These are phyloP conservation scores for Parazoanthus darwini DNA, from an alignment of 92 coral and sea anemone species.

Conservation along the genomic window DNA sequence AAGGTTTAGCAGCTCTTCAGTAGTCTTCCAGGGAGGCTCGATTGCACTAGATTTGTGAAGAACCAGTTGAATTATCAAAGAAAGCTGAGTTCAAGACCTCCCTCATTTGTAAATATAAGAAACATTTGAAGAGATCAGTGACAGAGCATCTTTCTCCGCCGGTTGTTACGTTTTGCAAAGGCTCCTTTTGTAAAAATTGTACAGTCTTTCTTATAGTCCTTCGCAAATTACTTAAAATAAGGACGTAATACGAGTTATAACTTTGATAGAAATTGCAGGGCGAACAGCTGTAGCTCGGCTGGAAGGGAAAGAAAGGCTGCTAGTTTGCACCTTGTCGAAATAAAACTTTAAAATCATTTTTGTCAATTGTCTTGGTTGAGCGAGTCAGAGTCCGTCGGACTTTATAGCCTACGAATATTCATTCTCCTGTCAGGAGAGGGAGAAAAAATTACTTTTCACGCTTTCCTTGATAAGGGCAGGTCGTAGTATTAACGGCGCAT, in stretches of 20 bases:
- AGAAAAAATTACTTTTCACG: too few relatives aligned
- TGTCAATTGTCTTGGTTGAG: background rate
- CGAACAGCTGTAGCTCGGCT: background rate
- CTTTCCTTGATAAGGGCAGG: too few relatives aligned
- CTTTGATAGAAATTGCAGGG: background rate
- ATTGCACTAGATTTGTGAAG: background rate
- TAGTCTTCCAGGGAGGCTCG: background rate
- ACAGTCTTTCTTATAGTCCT: conserved; percentile 5
- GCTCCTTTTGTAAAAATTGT: conserved; percentile 30
- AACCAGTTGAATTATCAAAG: background rate
- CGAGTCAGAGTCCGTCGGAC: background rate
- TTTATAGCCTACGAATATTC: too few relatives aligned
- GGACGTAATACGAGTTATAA: background rate
- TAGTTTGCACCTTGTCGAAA: background rate
- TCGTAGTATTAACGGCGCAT: too few relatives aligned
- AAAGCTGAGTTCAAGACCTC: background rate
- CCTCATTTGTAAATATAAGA: conserved; percentile 14
- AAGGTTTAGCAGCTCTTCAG: background rate
- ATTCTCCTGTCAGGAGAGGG: too few relatives aligned
- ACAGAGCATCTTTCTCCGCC: background rate
- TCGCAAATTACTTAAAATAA: conserved; percentile 11
- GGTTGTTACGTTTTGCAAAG: conserved; percentile 33
- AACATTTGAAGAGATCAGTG: background rate
- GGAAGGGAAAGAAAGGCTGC: background rate
- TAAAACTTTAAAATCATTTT: background rate